Conservation (phyloP, 2,888 invertebrate species). For the Chamaedrilus cognettii region DNA sequence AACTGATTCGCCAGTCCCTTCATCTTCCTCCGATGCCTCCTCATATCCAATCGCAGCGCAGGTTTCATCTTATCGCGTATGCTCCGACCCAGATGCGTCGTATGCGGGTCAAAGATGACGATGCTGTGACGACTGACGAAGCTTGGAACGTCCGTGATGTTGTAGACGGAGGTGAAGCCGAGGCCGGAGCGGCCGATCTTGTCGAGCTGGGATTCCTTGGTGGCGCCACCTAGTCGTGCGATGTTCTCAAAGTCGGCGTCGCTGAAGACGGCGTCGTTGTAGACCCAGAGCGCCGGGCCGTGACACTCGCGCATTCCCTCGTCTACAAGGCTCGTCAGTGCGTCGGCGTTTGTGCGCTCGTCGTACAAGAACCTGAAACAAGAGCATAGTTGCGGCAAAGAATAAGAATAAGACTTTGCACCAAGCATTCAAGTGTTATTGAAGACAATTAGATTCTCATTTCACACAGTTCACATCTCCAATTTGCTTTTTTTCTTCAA, state of each 20-base stretch:
- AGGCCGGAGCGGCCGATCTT: conserved; percentile 56
- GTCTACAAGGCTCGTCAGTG: conserved; percentile 42
- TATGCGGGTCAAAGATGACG: conserved; percentile 55
- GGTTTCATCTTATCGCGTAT: conserved; percentile 41
- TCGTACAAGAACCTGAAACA: conserved; percentile 51
- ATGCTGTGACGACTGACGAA: conserved; percentile 50
- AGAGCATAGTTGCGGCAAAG: too few relatives aligned
- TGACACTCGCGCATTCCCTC: conserved; percentile 51
- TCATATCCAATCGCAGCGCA: conserved; percentile 43
- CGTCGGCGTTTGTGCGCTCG: conserved; percentile 44
- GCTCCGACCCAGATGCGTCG: conserved; percentile 43
- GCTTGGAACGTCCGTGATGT: conserved; percentile 55
- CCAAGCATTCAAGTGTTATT: too few relatives aligned
- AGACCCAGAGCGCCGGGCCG: conserved; percentile 56
- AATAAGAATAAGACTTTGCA: too few relatives aligned
- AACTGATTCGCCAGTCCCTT: conserved; percentile 45
- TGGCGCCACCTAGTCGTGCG: conserved; percentile 49
- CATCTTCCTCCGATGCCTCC: conserved; percentile 39
- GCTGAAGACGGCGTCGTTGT: conserved; percentile 51
- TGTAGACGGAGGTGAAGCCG: conserved; percentile 55
- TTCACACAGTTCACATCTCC: too few relatives aligned
- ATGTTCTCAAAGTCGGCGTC: conserved; percentile 52
- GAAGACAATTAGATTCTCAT: too few relatives aligned
- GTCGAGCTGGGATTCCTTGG: conserved; percentile 45
- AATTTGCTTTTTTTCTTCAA: too few relatives aligned